Base-by-base conservation (phyloP, 2,113 vertebrate genomes). In the Myiozetetes cayanensis region DNA sequence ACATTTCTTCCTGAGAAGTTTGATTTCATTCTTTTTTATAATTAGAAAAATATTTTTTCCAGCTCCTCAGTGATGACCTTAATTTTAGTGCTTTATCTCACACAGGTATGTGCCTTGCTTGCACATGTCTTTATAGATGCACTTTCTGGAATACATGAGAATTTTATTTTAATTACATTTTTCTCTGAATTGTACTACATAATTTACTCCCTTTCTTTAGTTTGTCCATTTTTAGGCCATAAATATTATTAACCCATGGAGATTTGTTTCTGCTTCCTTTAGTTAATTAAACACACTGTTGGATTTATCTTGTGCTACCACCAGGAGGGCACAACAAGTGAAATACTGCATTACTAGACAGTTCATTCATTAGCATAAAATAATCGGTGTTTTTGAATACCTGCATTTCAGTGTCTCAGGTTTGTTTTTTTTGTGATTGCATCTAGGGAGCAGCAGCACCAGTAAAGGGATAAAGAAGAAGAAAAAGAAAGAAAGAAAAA, bases 261-360 rank as follows among this genome's bases (percentile, higher is more conserved):
- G 96, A 97, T 96, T 97, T 97, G 92, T 97, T 98, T 97, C 96
- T 97, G 88, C 92, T 97, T 97, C 96, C 96, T 97, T 97, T 97
- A 97, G 97, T 98, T 98, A 98, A 98, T 98, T 98, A 98, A 98
- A 97, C 96, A 97, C 95, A 97, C 96, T 8, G 46, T 94, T 96
- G 95, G 96, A 97, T 98, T 98, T 98, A 98, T 98, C 96, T 97
- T 97, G 95, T 91, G 94, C 92, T 97, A 97, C 96, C 97, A 97
- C 97, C 97, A 98, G 97, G 97, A 98, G 98, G 98, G 97, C 97
- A 98, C 90, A 97, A 97, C 88, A 97, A 97, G 91, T 97, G 97
- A 98, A 98, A 97, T 98, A 97, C 96, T 97, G 95, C 95, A 97
- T 97, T 97, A 96, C 87, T 97, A 95, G 87, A 96, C 95, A 85